Evolutionary conservation across 2,888 invertebrate species (phyloP).

Genomic region (Cerastoderma edule): DNA sequence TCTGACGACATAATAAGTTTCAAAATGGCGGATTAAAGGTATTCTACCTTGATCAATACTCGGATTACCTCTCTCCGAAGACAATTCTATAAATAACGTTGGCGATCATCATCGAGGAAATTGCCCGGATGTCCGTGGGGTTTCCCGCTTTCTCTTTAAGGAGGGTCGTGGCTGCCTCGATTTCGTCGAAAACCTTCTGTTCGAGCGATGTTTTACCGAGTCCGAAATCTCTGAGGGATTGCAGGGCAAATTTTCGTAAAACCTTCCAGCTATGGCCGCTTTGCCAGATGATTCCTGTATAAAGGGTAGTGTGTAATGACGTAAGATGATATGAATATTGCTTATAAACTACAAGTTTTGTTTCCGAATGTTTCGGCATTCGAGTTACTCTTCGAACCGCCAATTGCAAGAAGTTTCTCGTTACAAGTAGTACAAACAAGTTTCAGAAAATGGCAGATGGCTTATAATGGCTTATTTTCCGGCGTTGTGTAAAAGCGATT

Average conservation of each 20-base stretch:
- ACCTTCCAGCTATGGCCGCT: constrained; percentile 59
- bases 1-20: no score
- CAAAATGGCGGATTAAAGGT: no score
- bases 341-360: not conserved
- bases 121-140: constrained; percentile 8
- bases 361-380: not conserved
- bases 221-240: constrained; percentile 63
- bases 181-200: constrained; percentile 57
- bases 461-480: no score
- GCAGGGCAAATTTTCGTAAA: constrained; percentile 49
- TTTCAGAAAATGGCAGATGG: no score
- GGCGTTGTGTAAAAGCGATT: no score
- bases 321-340: not conserved
- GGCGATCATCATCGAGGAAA: constrained; percentile 30
- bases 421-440: no score
- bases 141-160: constrained; percentile 37
- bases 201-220: constrained; percentile 64
- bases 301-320: not conserved
- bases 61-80: constrained; percentile 63
- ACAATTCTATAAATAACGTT: constrained; percentile 67
- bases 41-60: no score
- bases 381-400: no score
- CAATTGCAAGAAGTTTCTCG: no score
- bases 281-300: constrained; percentile 38
- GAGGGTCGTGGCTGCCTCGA: constrained; percentile 40